Percentiles rank a stretch among this genome's conserved stretches.
Conservation (phyloP, 2,113 vertebrate species). For the Anarrhichthys ocellatus region DNA sequence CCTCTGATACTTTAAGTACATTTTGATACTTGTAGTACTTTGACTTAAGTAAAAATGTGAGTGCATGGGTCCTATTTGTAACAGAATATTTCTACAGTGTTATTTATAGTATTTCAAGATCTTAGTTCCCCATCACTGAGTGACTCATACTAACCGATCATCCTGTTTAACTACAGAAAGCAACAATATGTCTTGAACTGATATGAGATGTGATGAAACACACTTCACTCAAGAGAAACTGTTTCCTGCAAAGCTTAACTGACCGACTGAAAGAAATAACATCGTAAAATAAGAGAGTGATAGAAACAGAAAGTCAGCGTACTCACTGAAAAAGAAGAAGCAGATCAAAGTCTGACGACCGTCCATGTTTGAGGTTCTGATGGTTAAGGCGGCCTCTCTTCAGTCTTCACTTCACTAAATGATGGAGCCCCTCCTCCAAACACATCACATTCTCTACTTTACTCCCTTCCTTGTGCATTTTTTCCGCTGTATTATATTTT, state of each 20-base stretch:
- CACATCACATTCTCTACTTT: not conserved
- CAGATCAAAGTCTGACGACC: not conserved
- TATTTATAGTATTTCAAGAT: not conserved
- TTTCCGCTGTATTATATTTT: not conserved
- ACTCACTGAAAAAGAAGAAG: conserved; percentile 50
- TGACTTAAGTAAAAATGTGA: no score
- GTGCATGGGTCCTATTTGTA: not conserved
- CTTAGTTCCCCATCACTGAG: not conserved
- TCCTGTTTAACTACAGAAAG: conserved; percentile 7
- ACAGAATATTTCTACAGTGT: not conserved
- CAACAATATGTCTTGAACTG: not conserved
- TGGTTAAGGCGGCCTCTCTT: not conserved
- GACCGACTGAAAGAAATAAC: not conserved
- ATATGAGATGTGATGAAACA: no score
- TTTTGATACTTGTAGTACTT: no score
- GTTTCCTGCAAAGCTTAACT: not conserved
- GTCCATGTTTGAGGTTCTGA: conserved; percentile 12
- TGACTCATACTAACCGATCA: not conserved
- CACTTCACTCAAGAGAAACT: no score
- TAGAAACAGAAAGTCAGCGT: not conserved
- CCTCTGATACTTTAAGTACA: not conserved
- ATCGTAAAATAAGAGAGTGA: not conserved
- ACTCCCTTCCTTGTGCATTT: not conserved
- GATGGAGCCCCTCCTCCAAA: not conserved
- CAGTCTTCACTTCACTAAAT: not conserved